Percentiles rank a stretch among this genome's conserved stretches.
phyloP scores from a whole-genome alignment of 2,888 invertebrate species.

The Drosophila monieri region DNA sequence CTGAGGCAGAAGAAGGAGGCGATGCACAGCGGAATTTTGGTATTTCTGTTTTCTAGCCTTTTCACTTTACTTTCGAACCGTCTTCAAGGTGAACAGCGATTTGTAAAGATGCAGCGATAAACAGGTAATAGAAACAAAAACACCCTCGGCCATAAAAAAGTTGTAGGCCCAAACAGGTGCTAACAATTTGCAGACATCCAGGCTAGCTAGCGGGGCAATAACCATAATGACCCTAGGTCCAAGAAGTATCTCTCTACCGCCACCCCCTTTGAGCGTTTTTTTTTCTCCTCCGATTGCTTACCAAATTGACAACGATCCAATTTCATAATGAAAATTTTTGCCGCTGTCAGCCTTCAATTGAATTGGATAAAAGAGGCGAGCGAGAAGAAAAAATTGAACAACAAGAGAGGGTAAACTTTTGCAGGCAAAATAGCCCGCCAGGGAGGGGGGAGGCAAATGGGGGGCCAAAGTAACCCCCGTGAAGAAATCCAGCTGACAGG shows the following conservation, averaged over 20 bases:
- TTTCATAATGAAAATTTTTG: slow-evolving; percentile 83
- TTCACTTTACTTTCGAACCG: slow-evolving; percentile 33
- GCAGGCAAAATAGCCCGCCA: slow-evolving; percentile 26
- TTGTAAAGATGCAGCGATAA: slow-evolving; percentile 57
- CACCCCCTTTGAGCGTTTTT: no score
- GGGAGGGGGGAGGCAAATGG: slow-evolving; percentile 32
- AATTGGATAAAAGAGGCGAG: slow-evolving; percentile 61
- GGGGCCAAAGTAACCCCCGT: slow-evolving; percentile 60
- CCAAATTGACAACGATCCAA: slow-evolving; percentile 83
- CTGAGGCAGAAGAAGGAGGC: slow-evolving; percentile 41
- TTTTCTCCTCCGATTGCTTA: slow-evolving; percentile 24
- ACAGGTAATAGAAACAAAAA: slow-evolving; percentile 20
- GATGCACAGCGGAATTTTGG: slow-evolving; percentile 51
- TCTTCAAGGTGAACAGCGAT: slow-evolving; percentile 60
- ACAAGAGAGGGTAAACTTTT: slow-evolving; percentile 26
- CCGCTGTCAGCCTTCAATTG: slow-evolving; percentile 73
- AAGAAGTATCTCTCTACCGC: not conserved
- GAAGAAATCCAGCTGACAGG: slow-evolving; percentile 73
- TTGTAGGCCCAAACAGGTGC: slow-evolving; percentile 51
- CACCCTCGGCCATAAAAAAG: slow-evolving; percentile 21
- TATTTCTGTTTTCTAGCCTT: slow-evolving; percentile 44
- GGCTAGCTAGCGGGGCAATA: slow-evolving; percentile 31
- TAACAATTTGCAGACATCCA: slow-evolving; percentile 39
- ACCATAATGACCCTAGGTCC: slow-evolving; percentile 30
- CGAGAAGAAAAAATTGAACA: slow-evolving; percentile 31